phyloP scores from a whole-genome alignment of 1,140 invertebrate genomes.

The Plectus sambesii region DNA sequence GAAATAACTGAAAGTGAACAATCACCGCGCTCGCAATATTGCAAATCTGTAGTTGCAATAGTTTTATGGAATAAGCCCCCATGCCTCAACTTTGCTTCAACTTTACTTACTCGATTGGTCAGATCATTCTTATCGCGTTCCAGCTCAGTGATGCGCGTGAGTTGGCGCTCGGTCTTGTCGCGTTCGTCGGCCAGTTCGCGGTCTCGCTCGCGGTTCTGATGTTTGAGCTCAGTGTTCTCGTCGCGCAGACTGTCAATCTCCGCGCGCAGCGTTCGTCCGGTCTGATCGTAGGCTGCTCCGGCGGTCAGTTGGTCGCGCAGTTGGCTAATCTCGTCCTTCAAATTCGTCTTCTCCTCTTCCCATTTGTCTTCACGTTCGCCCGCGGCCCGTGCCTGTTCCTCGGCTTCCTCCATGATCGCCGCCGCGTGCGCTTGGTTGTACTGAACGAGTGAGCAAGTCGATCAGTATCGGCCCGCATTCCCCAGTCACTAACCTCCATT shows the following conservation, averaged over 20 bases:
- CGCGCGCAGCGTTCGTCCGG: constrained; percentile 39
- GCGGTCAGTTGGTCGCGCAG: constrained; percentile 35
- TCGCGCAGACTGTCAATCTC: constrained; percentile 42
- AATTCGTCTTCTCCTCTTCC: constrained; percentile 30
- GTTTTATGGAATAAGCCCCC: no score
- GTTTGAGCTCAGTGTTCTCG: constrained; percentile 36
- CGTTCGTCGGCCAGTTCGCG: constrained; percentile 36
- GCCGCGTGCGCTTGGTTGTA: constrained; percentile 41
- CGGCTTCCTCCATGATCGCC: constrained; percentile 38
- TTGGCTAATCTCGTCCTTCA: constrained; percentile 34
- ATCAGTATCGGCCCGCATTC: no score
- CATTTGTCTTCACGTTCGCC: constrained; percentile 42
- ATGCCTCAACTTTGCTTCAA: not conserved
- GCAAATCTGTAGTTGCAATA: no score
- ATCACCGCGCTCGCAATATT: no score
- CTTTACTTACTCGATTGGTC: constrained; percentile 8
- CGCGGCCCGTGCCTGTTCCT: constrained; percentile 33
- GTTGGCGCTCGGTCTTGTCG: constrained; percentile 29
- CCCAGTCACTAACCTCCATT: no score
- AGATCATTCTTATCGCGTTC: constrained; percentile 20
- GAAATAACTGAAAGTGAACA: constrained; percentile 3
- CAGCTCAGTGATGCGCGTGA: constrained; percentile 8
- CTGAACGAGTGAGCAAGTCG: no score
- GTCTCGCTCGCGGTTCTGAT: constrained; percentile 33
- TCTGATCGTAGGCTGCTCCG: constrained; percentile 24